Base-by-base conservation (phyloP, 2,113 vertebrate species). In the Bubo bubo region DNA sequence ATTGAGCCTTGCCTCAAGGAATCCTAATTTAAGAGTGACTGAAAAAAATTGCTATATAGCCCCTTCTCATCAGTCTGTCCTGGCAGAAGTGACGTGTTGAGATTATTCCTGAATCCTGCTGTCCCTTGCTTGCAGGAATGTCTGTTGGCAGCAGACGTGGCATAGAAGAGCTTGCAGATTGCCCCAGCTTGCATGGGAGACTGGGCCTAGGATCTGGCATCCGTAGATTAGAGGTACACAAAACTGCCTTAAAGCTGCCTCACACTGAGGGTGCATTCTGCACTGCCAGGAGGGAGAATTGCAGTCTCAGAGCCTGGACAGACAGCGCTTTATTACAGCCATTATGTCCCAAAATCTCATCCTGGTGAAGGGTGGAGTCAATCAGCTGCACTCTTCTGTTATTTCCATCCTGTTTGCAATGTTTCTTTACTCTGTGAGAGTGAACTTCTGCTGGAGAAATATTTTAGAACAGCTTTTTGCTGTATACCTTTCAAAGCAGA, bases 261-360 rank as follows among this genome's bases (percentile, higher is more conserved):
- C 23, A 12, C 4, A 2, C 63, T 7, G 2, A 49, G 39, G 27
- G 5, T 53, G 35, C 2, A 0, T 63, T 68, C 67, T 68, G 49
- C 6, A 2, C 19, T 59, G 52, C 20, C 9, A 32, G 58, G 28
- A 53, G 28, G 56, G 68, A 80, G 60, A 64, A 58, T 18, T 49
- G 7, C 28, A 47, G 37, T 37, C 76, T 80, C 47, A 23, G 32
- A 93, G n/a, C 59, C 27, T 66, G 55, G 6, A 9, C 68, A 81
- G 85, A 21, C 41, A 82, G 49, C 0, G 4, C n/a, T 93, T 88
- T 71, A 26, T 89, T 89, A 35, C 28, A 85, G 77, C 22, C 13
- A 6, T 45, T 23, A 5, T 24, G 18, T 62, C 39, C 59, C 74
- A 50, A 63, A 62, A 62, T 90, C 63, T 39, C 68, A 39, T 55